These are phyloP conservation scores for Drosophila heteroneura DNA, from an alignment of 2,888 invertebrate species.

Conservation along the genomic window DNA sequence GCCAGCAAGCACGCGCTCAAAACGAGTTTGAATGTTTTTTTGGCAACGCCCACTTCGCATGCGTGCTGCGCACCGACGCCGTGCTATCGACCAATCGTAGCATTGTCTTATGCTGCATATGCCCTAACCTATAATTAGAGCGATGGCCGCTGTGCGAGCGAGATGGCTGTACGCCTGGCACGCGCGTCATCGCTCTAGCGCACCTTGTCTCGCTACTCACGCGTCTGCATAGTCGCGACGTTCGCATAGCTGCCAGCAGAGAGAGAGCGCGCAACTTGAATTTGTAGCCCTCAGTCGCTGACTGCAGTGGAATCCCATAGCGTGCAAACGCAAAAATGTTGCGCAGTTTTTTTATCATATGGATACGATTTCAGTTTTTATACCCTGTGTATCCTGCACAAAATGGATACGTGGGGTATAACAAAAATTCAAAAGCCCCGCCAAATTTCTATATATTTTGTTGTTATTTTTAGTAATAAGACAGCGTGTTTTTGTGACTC, in stretches of 20 bases:
- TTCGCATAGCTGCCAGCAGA: slow-evolving; percentile 4
- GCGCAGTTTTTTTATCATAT: slow-evolving; percentile 34
- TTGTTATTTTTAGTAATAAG: not conserved
- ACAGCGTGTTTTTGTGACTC: not conserved
- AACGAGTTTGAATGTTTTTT: slow-evolving; percentile 56
- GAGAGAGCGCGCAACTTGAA: slow-evolving; percentile 1
- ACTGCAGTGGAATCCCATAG: slow-evolving; percentile 37
- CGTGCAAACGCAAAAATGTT: slow-evolving; percentile 50
- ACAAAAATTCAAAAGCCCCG: not conserved
- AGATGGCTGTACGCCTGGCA: slow-evolving; percentile 39
- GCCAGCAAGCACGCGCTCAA: slow-evolving; percentile 41
- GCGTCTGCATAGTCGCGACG: not conserved
- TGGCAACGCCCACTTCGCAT: slow-evolving; percentile 71
- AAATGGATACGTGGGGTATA: slow-evolving; percentile 1
- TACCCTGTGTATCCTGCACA: slow-evolving; percentile 14
- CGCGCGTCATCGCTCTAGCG: slow-evolving; percentile 37
- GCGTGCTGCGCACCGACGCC: slow-evolving; percentile 37
- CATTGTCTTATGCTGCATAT: slow-evolving; percentile 47
- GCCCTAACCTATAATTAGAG: slow-evolving; percentile 83
- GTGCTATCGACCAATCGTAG: slow-evolving; percentile 73
- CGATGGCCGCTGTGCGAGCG: slow-evolving; percentile 83
- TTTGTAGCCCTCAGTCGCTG: slow-evolving; percentile 28
- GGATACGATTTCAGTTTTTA: slow-evolving; percentile 8
- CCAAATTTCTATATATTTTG: not conserved
- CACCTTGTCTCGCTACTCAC: slow-evolving; percentile 47